Evolutionary conservation across 2,888 invertebrate genomes (phyloP), one percentile per base, ranked within the genome.

Genomic region (Electrophaes corylata): DNA sequence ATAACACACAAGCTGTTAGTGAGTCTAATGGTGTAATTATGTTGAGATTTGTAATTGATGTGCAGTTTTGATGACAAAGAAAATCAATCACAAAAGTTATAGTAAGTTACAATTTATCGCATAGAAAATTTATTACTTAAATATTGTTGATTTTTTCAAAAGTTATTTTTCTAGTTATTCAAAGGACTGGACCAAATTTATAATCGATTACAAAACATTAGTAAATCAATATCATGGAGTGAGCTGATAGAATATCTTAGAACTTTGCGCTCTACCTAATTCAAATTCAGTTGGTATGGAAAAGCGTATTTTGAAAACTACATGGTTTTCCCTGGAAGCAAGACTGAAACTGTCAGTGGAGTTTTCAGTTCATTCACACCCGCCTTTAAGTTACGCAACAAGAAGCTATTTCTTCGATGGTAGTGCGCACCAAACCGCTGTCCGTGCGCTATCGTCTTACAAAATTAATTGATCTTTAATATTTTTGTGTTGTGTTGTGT

Each of bases 341-440:
- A 10, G 18, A 23, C 49, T 46, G 50, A 50, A 44, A 49, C 44
- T 52, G 19, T 49, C 33, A n/a, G 20, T 20, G 39, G n/a, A 48
- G 29, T 50, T 64, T 73, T 65, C 66, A 68, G 70, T 70, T 69
- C 73, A 70, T 68, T 73, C 75, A 67, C 52, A 56, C 66, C 16
- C 48, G 51, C 41, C 51, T 56, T 63, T 63, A 49, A 18, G 60
- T 57, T 55, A 19, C 59, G 58, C 69, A 73, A 70, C 69, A 64
- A 53, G 65, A 65, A 66, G 47, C 66, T 69, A 73, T 60, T 64
- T 62, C 68, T 59, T 67, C 72, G 64, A 66, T 70, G 53, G 56
- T 53, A 41, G 57, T 45, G 64, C 62, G 60, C 59, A 59, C 57
- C 39, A 18, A 26, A 41, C 53, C 46, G 31, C 56, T 41, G 54